Conservation (phyloP, 2,888 invertebrate species). For the Sacculina carcini region DNA sequence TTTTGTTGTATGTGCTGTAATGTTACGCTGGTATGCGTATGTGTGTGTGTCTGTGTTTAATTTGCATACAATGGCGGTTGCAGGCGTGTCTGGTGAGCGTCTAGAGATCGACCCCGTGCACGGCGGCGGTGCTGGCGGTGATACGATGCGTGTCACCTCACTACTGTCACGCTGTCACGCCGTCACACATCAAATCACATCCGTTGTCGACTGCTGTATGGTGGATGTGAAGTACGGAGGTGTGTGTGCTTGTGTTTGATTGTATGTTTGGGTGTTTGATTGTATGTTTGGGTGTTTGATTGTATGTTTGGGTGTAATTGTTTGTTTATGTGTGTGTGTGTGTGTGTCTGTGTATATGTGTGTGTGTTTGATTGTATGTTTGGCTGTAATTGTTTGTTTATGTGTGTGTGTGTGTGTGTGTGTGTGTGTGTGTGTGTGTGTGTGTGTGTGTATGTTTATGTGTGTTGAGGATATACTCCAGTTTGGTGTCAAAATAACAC, state of each 20-base stretch:
- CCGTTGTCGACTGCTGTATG: conserved; percentile 10
- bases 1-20: neutral
- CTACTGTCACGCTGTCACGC: too few species aligned
- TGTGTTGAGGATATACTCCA: too few species aligned
- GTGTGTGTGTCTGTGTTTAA: neutral
- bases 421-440: too few species aligned
- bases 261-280: neutral
- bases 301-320: neutral
- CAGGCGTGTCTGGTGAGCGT: conserved; percentile 12
- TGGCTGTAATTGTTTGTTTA: neutral
- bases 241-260: neutral
- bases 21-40: neutral
- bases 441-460: too few species aligned
- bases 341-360: neutral
- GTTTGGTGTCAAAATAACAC: too few species aligned
- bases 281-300: neutral
- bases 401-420: neutral
- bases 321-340: neutral
- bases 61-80: neutral
- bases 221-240: conserved; percentile 10
- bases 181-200: conserved; percentile 9
- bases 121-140: conserved; percentile 5
- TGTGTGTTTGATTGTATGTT: neutral
- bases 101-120: conserved; percentile 11
- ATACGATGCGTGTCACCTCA: too few species aligned